A percentile compares a stretch with the other conserved stretches of the same genome.
Evolutionary conservation across 2,888 invertebrate species (phyloP).

Genomic region (Microdon myrmicae): DNA sequence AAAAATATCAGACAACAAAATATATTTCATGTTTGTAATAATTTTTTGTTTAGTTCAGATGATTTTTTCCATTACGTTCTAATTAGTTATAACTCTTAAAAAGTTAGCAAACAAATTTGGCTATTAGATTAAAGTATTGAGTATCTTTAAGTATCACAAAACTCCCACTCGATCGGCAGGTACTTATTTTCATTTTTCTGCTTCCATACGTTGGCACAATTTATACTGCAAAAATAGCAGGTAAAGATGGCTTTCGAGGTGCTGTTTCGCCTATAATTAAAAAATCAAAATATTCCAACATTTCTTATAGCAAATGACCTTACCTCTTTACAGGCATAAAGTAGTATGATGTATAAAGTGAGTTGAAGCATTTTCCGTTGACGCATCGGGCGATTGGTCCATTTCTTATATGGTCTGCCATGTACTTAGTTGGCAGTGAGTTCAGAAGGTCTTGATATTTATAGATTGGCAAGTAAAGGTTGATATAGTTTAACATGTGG

Average conservation of each 20-base stretch:
- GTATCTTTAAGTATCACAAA: slow-evolving; percentile 56
- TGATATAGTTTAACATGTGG: slow-evolving; percentile 59
- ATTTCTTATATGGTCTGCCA: slow-evolving; percentile 62
- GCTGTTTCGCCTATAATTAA: slow-evolving; percentile 59
- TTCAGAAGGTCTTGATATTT: slow-evolving; percentile 58
- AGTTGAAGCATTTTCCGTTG: slow-evolving; percentile 59
- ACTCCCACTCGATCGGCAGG: slow-evolving; percentile 61
- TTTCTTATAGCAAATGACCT: neutral
- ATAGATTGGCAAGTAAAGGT: slow-evolving; percentile 59
- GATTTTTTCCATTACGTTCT: too few relatives aligned
- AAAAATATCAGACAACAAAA: too few relatives aligned
- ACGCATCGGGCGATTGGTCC: slow-evolving; percentile 64
- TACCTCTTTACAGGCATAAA: slow-evolving; percentile 65
- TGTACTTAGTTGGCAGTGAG: slow-evolving; percentile 60
- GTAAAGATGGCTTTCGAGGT: slow-evolving; percentile 63
- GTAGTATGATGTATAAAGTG: slow-evolving; percentile 63
- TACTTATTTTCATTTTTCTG: slow-evolving; percentile 60
- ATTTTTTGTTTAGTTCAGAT: too few relatives aligned
- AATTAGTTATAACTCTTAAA: too few relatives aligned
- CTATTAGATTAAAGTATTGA: too few relatives aligned
- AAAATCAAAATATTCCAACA: slow-evolving; percentile 1
- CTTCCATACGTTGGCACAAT: slow-evolving; percentile 62
- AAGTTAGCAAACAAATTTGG: too few relatives aligned
- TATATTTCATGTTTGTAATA: too few relatives aligned
- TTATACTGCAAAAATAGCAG: slow-evolving; percentile 63